These are phyloP conservation scores for Apistogramma diplotaenia DNA, from an alignment of 2,113 vertebrate species.

Conservation along the genomic window DNA sequence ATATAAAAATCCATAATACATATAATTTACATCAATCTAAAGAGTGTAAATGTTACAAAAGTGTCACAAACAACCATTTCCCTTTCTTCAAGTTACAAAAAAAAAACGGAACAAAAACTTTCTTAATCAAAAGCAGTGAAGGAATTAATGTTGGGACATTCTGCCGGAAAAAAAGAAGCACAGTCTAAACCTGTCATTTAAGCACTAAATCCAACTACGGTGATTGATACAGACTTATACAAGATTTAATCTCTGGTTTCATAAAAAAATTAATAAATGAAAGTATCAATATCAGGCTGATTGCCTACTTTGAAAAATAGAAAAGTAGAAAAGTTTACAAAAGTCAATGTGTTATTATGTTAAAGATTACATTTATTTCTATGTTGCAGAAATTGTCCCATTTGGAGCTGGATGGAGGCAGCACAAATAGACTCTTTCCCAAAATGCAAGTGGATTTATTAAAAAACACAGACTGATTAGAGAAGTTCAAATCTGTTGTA, in stretches of 20 bases:
- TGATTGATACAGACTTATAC: not conserved
- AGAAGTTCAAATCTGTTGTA: too few relatives aligned
- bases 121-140: not conserved
- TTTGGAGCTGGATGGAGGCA: too few relatives aligned
- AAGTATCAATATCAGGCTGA: not conserved
- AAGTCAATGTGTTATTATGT: not conserved
- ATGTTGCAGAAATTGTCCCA: too few relatives aligned
- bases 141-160: slow-evolving; percentile 82
- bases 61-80: not conserved
- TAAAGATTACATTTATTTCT: not conserved
- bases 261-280: too few relatives aligned
- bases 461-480: too few relatives aligned
- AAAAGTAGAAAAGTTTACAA: not conserved
- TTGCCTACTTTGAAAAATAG: not conserved
- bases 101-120: not conserved
- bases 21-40: slow-evolving; percentile 55
- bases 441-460: not conserved
- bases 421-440: too few relatives aligned
- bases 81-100: not conserved
- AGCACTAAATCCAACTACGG: not conserved
- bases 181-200: not conserved
- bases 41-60: slow-evolving; percentile 15
- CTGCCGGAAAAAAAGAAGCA: slow-evolving; percentile 63
- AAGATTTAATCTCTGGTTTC: not conserved
- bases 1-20: not conserved